A percentile compares a stretch with the other conserved stretches of the same genome.
Conservation (phyloP, 1,140 invertebrate species). For the Drosophila bocki region DNA sequence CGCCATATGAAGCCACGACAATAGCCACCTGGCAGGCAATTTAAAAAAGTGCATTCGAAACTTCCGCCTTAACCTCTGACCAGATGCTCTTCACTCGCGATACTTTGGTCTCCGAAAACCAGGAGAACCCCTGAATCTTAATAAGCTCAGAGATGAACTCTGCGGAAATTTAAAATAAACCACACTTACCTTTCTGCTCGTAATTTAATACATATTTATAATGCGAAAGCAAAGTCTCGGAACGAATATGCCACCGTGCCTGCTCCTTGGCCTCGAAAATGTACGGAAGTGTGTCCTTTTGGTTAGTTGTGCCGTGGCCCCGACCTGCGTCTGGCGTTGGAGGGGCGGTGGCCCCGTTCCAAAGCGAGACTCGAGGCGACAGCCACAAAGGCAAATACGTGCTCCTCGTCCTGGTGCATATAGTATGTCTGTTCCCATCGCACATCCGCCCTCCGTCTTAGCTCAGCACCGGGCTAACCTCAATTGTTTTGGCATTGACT, state of each 20-base stretch:
- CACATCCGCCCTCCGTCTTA: neutral
- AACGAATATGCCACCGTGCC: neutral
- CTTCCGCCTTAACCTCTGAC: conserved; percentile 26
- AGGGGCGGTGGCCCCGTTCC: conserved; percentile 20
- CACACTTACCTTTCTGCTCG: neutral
- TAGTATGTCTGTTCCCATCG: conserved; percentile 19
- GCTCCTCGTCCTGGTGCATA: conserved; percentile 25
- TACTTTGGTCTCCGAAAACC: too few species aligned
- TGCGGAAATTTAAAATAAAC: neutral
- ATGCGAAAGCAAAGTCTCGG: too few species aligned
- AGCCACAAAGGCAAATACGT: conserved; percentile 54
- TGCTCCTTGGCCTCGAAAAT: conserved; percentile 13
- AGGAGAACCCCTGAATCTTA: too few species aligned
- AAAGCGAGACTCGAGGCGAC: conserved; percentile 23
- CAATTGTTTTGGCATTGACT: conserved; percentile 79
- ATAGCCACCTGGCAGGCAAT: conserved; percentile 45
- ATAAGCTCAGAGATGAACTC: neutral
- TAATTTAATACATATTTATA: neutral
- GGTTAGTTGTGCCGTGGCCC: conserved; percentile 19
- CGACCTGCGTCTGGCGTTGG: conserved; percentile 9
- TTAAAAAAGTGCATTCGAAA: conserved; percentile 56
- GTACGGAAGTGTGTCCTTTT: conserved; percentile 23
- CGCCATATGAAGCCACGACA: conserved; percentile 16
- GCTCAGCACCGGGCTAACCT: conserved; percentile 36
- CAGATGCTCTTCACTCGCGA: neutral